phyloP scores from a whole-genome alignment of 2,888 invertebrate genomes.

The Pseudanteris insignis region DNA sequence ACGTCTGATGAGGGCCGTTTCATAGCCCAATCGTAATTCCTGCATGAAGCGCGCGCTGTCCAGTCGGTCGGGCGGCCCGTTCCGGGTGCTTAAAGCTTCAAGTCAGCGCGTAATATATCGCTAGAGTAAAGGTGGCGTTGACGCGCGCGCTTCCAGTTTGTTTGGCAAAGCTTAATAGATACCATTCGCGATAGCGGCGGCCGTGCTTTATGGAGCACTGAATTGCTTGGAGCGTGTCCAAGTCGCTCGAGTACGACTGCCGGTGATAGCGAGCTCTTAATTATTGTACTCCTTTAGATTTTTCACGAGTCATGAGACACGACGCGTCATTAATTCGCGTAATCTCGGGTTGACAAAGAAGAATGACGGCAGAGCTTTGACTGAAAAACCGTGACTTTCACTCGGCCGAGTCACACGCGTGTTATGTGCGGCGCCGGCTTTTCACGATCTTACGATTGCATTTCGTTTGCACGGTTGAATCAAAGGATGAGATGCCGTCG shows the following conservation, averaged over 20 bases:
- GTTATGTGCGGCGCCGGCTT: slow-evolving; percentile 13
- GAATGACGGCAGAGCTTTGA: slow-evolving; percentile 26
- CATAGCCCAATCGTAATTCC: slow-evolving; percentile 9
- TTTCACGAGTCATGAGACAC: slow-evolving; percentile 43
- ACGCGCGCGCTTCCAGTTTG: slow-evolving; percentile 56
- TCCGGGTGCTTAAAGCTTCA: slow-evolving; percentile 25
- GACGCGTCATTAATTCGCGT: slow-evolving; percentile 42
- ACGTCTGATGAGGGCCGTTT: no score
- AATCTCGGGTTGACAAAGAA: slow-evolving; percentile 41
- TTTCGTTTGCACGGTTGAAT: not conserved
- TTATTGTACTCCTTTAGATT: slow-evolving; percentile 45
- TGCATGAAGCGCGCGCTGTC: not conserved
- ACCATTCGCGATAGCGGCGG: slow-evolving; percentile 52
- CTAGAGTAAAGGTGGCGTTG: slow-evolving; percentile 49
- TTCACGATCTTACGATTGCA: slow-evolving; percentile 15
- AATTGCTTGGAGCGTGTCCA: slow-evolving; percentile 55
- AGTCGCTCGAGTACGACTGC: slow-evolving; percentile 48
- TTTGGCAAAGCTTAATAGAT: slow-evolving; percentile 58
- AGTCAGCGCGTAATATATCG: slow-evolving; percentile 56
- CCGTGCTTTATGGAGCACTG: slow-evolving; percentile 53
- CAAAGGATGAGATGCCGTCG: slow-evolving; percentile 25
- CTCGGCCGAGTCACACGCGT: slow-evolving; percentile 27
- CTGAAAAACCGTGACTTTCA: slow-evolving; percentile 36
- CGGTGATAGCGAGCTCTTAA: slow-evolving; percentile 45
- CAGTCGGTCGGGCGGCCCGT: not conserved